These are phyloP conservation scores for Mellivora capensis DNA, from an alignment of 2,113 vertebrate species.

Conservation along the genomic window DNA sequence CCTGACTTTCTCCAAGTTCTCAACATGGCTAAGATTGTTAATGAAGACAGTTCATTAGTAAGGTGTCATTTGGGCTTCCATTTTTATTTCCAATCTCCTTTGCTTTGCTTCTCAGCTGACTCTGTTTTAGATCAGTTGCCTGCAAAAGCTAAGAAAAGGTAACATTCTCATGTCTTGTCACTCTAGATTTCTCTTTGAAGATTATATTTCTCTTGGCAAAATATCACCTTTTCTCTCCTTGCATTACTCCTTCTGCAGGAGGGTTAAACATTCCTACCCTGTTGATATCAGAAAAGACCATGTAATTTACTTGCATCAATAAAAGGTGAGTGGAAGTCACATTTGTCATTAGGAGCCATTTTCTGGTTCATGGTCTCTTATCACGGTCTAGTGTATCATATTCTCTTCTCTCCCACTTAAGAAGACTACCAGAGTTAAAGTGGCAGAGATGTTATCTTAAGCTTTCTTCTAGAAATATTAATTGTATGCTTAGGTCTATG, in stretches of 20 bases:
- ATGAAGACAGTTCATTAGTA: not conserved
- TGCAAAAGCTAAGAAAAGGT: not conserved
- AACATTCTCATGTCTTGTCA: not conserved
- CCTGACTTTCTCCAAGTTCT: not conserved
- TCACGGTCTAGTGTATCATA: not conserved
- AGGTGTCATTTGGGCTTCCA: not conserved
- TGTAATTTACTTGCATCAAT: not conserved
- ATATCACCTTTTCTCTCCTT: not conserved
- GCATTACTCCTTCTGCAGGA: not conserved
- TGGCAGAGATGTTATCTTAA: not conserved
- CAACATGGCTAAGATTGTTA: not conserved
- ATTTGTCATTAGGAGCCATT: not conserved
- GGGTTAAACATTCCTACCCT: not conserved
- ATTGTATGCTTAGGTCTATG: not conserved
- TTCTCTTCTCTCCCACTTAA: not conserved
- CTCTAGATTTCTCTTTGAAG: not conserved
- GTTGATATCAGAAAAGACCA: not conserved
- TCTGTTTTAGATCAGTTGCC: not conserved
- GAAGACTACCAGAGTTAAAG: not conserved
- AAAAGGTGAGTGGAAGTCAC: not conserved
- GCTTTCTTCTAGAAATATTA: not conserved
- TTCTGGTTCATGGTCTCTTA: not conserved
- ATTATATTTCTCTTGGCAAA: not conserved
- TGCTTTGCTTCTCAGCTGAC: not conserved
- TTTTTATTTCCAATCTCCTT: not conserved